A percentile compares a stretch with the other conserved stretches of the same genome.
Evolutionary conservation across 92 coral and sea anemone species (phyloP).

Genomic region (Zoanthus gigantus): DNA sequence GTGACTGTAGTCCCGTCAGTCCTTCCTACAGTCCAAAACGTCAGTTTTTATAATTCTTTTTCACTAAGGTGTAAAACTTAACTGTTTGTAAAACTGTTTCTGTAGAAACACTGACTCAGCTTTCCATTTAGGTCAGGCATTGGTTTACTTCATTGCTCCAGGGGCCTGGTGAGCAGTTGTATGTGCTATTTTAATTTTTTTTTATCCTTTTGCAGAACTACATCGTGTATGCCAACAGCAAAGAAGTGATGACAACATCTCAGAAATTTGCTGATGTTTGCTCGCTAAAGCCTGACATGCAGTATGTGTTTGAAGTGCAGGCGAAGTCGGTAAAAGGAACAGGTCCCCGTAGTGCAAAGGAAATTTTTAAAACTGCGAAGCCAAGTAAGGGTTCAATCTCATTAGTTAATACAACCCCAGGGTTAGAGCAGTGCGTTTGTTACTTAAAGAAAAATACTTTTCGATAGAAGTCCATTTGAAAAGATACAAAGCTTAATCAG

Average conservation of each 20-base stretch:
- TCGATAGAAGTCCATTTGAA: no score
- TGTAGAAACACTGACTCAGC: no score
- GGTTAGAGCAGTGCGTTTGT: no score
- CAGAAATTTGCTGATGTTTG: background rate
- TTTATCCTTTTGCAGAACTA: constrained; percentile 22
- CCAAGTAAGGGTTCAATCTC: background rate
- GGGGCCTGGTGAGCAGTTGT: background rate
- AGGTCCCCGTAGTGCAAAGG: constrained; percentile 7
- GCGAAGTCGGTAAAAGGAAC: constrained; percentile 26
- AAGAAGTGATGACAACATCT: background rate
- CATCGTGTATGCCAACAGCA: constrained; percentile 19
- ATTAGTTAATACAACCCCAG: no score
- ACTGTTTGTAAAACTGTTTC: no score
- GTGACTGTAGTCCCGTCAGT: no score
- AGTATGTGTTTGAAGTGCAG: constrained; percentile 4
- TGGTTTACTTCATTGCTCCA: background rate
- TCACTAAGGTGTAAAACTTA: no score
- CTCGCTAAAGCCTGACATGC: constrained; percentile 28
- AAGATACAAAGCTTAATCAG: no score
- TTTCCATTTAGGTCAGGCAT: background rate
- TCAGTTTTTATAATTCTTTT: no score
- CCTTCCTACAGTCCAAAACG: no score
- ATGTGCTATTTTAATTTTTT: background rate
- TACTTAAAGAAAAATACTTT: no score
- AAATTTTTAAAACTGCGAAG: background rate